These are phyloP conservation scores for Pampusana beccarii DNA, from an alignment of 2,113 vertebrate species.

Conservation along the genomic window DNA sequence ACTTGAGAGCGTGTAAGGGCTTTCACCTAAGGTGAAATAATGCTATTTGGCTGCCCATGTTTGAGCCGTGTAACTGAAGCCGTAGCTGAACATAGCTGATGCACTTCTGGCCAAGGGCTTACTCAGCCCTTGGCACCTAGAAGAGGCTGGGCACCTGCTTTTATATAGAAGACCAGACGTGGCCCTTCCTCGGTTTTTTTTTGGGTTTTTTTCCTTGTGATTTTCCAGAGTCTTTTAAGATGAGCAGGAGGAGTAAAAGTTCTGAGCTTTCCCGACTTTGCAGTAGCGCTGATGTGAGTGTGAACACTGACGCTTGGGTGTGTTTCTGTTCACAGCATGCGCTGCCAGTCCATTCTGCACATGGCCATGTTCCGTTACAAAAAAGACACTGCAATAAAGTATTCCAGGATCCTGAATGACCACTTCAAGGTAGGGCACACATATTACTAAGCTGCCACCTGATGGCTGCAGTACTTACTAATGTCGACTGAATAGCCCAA, in stretches of 20 bases:
- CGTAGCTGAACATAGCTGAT: not conserved
- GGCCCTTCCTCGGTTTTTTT: not conserved
- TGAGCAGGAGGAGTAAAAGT: not conserved
- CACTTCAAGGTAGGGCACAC: slow-evolving; percentile 84
- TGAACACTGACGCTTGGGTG: fast-evolving
- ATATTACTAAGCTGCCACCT: not conserved
- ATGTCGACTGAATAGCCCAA: not conserved
- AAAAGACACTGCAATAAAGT: slow-evolving; percentile 87
- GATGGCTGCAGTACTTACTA: not conserved
- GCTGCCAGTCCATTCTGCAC: slow-evolving; percentile 90
- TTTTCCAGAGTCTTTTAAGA: not conserved
- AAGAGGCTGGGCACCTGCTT: not conserved
- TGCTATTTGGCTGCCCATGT: not conserved
- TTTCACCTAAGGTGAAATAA: not conserved
- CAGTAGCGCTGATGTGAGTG: not conserved
- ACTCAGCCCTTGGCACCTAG: not conserved
- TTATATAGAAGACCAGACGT: not conserved
- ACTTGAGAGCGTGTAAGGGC: not conserved
- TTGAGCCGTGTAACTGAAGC: not conserved
- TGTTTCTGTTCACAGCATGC: slow-evolving; percentile 79
- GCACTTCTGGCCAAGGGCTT: not conserved
- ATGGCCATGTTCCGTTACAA: slow-evolving; percentile 94
- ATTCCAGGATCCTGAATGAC: slow-evolving; percentile 88
- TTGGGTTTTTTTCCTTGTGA: not conserved
- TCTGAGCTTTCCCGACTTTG: not conserved